Conservation (phyloP, 2,797 vertebrate genomes). For the Rhyacichthys aspro region DNA sequence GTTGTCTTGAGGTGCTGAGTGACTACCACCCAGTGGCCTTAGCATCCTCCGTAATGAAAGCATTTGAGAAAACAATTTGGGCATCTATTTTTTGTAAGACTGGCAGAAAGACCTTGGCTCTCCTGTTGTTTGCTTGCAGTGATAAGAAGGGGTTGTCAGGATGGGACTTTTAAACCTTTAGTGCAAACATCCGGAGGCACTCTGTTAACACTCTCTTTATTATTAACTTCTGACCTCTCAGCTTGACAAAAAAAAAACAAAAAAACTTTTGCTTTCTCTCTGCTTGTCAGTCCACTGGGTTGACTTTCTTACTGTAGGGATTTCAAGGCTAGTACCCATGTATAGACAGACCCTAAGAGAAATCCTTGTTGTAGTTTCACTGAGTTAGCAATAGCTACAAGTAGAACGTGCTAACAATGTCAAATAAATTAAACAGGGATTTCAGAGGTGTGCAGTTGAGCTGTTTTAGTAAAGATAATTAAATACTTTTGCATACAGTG, state of each 20-base stretch:
- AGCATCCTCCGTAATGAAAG: constrained; percentile 42
- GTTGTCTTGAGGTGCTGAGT: constrained; percentile 25
- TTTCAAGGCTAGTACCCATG: not conserved
- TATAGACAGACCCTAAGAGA: not conserved
- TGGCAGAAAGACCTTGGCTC: constrained; percentile 19
- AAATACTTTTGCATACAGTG: no score
- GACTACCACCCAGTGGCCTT: constrained; percentile 30
- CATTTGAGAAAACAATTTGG: constrained; percentile 43
- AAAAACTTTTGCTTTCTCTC: constrained; percentile 2
- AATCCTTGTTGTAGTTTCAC: not conserved
- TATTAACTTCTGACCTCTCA: constrained; percentile 1
- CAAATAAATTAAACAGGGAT: no score
- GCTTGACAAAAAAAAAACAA: constrained; percentile 1
- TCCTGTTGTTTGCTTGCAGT: constrained; percentile 12
- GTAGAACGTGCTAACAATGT: no score
- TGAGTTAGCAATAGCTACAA: no score
- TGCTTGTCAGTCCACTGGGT: constrained; percentile 5
- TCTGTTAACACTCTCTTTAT: constrained; percentile 6
- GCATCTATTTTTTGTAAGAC: constrained; percentile 29
- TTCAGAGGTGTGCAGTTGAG: no score
- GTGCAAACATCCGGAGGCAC: constrained; percentile 19
- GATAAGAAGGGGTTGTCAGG: not conserved
- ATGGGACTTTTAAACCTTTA: constrained; percentile 18
- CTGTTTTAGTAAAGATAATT: no score
- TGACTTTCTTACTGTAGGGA: not conserved